Evolutionary conservation across 23 tunicate species (phyloP).

Genomic region (Corella eumyota): DNA sequence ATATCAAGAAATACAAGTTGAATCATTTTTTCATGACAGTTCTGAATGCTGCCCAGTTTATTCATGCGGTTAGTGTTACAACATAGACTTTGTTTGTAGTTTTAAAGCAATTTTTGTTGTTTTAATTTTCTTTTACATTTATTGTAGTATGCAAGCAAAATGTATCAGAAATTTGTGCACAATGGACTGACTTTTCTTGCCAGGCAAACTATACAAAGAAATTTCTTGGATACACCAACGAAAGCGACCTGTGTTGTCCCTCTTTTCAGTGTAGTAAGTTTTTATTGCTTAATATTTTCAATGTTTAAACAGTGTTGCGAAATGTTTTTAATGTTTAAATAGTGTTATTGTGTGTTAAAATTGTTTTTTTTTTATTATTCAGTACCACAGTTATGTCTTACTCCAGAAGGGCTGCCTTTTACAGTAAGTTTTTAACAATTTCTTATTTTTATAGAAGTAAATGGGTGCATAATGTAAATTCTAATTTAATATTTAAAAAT

Average conservation of each 20-base stretch:
- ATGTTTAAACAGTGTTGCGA: no score
- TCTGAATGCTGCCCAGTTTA: slow-evolving; percentile 6
- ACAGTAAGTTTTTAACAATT: slow-evolving; percentile 3
- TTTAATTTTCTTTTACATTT: neutral
- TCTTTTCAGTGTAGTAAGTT: neutral
- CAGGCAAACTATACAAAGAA: neutral
- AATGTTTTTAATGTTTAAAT: no score
- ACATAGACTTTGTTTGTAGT: no score
- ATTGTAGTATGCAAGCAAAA: neutral
- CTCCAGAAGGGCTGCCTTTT: slow-evolving; percentile 3
- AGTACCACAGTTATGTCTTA: neutral
- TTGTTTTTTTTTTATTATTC: neutral
- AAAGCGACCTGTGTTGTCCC: neutral
- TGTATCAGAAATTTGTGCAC: neutral
- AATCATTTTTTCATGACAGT: slow-evolving; percentile 3
- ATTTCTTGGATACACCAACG: neutral
- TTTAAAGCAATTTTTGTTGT: neutral
- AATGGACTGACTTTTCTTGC: neutral
- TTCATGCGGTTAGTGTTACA: neutral
- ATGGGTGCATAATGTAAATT: no score
- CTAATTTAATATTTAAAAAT: no score
- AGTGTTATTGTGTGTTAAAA: neutral
- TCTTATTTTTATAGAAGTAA: no score
- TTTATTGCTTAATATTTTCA: no score
- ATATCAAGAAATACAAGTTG: neutral